Evolutionary conservation across 2,113 vertebrate species (phyloP).

Genomic region (Channa maculata): DNA sequence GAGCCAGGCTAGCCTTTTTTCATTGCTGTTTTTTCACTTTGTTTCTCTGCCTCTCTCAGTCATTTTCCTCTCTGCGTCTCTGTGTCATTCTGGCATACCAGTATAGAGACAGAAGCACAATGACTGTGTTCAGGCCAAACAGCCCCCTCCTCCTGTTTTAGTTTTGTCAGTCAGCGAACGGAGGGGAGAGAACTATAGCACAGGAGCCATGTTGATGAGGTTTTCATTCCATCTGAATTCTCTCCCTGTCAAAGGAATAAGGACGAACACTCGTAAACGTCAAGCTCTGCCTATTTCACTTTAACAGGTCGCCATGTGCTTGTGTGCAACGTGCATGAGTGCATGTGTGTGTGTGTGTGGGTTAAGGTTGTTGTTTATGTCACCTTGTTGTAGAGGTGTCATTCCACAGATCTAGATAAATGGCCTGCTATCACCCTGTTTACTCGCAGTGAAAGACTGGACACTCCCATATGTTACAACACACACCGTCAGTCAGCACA

Average conservation of each 20-base stretch:
- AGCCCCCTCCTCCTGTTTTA: slow-evolving; percentile 10
- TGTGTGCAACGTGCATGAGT: slow-evolving; percentile 1
- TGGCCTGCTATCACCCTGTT: slow-evolving; percentile 52
- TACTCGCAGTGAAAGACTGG: slow-evolving; percentile 54
- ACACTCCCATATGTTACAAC: slow-evolving; percentile 57
- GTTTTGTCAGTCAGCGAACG: slow-evolving; percentile 53
- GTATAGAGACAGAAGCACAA: slow-evolving; percentile 47
- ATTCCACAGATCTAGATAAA: slow-evolving; percentile 69
- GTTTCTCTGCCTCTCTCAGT: slow-evolving; percentile 11
- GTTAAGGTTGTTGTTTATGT: slow-evolving; percentile 66
- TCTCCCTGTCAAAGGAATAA: slow-evolving; percentile 67
- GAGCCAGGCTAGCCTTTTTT: slow-evolving; percentile 39
- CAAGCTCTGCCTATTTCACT: slow-evolving; percentile 59
- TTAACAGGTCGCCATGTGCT: slow-evolving; percentile 27
- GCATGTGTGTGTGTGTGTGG: slow-evolving; percentile 36
- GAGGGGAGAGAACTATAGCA: slow-evolving; percentile 59
- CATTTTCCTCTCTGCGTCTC: slow-evolving; percentile 1
- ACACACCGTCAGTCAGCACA: slow-evolving; percentile 14
- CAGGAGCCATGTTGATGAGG: slow-evolving; percentile 63
- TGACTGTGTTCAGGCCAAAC: slow-evolving; percentile 48
- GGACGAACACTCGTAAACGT: slow-evolving; percentile 68
- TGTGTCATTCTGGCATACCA: slow-evolving; percentile 45
- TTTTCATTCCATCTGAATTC: slow-evolving; percentile 70
- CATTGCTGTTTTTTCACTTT: slow-evolving; percentile 26
- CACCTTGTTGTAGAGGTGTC: slow-evolving; percentile 57